These are phyloP conservation scores for Sthenelais limicola DNA, from an alignment of 2,888 invertebrate genomes.

Conservation along the genomic window DNA sequence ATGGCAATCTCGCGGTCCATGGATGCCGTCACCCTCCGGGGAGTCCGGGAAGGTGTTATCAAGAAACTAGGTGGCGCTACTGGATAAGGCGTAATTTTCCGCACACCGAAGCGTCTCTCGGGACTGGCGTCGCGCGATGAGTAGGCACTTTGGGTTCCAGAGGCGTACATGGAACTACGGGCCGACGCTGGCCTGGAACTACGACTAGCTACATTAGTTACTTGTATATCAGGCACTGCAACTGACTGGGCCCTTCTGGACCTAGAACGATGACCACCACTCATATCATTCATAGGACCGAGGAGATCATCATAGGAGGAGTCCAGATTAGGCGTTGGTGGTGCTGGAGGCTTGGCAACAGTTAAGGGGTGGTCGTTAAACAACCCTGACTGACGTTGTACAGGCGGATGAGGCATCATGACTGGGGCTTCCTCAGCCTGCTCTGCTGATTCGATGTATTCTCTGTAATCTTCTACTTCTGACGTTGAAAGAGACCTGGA, in stretches of 20 bases:
- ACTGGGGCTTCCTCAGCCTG: slow-evolving; percentile 24
- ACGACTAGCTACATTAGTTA: too few relatives aligned
- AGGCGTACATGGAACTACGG: slow-evolving; percentile 52
- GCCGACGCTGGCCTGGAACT: slow-evolving; percentile 21
- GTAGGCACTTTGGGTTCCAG: slow-evolving; percentile 59
- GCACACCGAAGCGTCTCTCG: slow-evolving; percentile 47
- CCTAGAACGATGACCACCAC: too few relatives aligned
- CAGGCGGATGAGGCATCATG: neutral
- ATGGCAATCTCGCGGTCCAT: slow-evolving; percentile 43
- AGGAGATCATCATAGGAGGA: too few relatives aligned
- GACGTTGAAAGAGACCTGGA: slow-evolving; percentile 50
- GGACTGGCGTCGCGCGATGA: slow-evolving; percentile 57
- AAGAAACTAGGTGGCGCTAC: slow-evolving; percentile 66
- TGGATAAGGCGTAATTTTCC: slow-evolving; percentile 55
- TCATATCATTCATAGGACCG: too few relatives aligned
- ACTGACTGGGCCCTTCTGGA: too few relatives aligned
- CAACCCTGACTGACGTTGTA: neutral
- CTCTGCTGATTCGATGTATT: slow-evolving; percentile 2
- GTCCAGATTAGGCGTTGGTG: slow-evolving; percentile 1
- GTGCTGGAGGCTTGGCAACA: slow-evolving; percentile 14
- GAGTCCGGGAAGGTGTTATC: slow-evolving; percentile 59
- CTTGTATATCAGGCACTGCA: too few relatives aligned
- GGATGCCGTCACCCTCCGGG: slow-evolving; percentile 46
- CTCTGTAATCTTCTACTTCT: slow-evolving; percentile 46
- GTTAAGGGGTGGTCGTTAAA: neutral